A percentile compares a stretch with the other conserved stretches of the same genome.
phyloP scores from a whole-genome alignment of 2,888 invertebrate species.

The Limnephilus rhombicus region DNA sequence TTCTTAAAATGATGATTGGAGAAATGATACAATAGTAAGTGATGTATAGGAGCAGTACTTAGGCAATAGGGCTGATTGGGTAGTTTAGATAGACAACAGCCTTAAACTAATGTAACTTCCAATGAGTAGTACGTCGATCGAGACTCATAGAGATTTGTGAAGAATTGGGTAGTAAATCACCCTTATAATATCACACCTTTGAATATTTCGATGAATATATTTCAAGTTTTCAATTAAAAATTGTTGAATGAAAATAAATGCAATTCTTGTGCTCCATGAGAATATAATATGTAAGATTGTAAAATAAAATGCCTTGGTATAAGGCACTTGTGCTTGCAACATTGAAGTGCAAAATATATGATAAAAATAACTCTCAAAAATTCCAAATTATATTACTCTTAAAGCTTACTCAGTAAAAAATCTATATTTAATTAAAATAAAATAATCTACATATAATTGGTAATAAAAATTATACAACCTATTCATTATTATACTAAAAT shows the following conservation, averaged over 20 bases:
- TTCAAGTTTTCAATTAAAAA: constrained; percentile 21
- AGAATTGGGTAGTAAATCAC: constrained; percentile 2
- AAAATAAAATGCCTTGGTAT: constrained; percentile 56
- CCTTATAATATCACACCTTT: constrained; percentile 3
- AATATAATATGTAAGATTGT: not conserved
- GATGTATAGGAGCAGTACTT: not conserved
- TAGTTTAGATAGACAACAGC: not conserved
- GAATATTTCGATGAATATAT: constrained; percentile 37
- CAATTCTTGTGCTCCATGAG: constrained; percentile 66
- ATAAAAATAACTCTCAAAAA: constrained; percentile 48
- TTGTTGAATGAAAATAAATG: constrained; percentile 66
- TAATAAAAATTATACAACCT: constrained; percentile 48
- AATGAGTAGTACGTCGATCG: not conserved
- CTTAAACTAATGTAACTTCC: not conserved
- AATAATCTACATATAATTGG: constrained; percentile 54
- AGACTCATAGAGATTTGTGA: not conserved
- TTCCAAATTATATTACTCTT: constrained; percentile 54
- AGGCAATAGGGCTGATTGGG: not conserved
- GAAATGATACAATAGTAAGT: not conserved
- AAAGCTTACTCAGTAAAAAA: constrained; percentile 60
- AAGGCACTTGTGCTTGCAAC: constrained; percentile 63
- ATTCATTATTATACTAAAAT: constrained; percentile 46
- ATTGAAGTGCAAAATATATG: constrained; percentile 57
- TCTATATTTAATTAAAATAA: constrained; percentile 54
- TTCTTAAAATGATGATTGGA: not conserved